A percentile compares a stretch with the other conserved stretches of the same genome.
These are phyloP conservation scores for Myotis myotis DNA, from an alignment of 2,797 vertebrate species.

Conservation along the genomic window DNA sequence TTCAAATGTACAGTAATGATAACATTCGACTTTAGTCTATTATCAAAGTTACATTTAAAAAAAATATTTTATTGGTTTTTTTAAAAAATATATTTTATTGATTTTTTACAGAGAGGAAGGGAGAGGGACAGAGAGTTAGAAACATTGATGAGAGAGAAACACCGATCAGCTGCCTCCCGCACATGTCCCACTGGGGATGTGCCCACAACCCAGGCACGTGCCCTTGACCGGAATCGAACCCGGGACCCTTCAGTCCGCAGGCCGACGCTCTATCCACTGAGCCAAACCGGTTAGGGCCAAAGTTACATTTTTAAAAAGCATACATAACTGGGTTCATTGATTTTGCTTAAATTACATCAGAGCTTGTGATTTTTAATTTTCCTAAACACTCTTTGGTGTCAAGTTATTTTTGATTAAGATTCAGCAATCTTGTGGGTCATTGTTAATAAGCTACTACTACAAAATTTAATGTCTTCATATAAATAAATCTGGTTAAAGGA, in stretches of 20 bases:
- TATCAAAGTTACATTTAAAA: background rate
- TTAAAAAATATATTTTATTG: too few species aligned
- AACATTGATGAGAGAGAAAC: too few species aligned
- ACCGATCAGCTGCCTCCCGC: too few species aligned
- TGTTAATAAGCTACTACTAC: background rate
- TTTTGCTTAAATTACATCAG: slow-evolving; percentile 39
- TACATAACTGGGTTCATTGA: background rate
- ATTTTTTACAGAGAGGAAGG: too few species aligned
- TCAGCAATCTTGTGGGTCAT: background rate
- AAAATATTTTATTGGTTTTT: too few species aligned
- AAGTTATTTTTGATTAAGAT: slow-evolving; percentile 2
- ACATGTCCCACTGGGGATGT: too few species aligned
- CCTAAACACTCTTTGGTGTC: background rate
- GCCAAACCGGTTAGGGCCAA: background rate
- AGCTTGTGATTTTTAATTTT: background rate
- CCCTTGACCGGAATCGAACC: too few species aligned
- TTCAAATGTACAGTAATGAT: background rate
- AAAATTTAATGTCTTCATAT: background rate
- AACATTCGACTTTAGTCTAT: background rate
- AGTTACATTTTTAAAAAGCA: background rate
- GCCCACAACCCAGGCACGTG: too few species aligned
- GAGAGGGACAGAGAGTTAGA: too few species aligned
- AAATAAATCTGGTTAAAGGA: background rate
- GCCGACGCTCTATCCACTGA: too few species aligned
- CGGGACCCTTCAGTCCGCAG: too few species aligned